A percentile compares a stretch with the other conserved stretches of the same genome.
Evolutionary conservation across 2,888 invertebrate species (phyloP).

Genomic region (Incurvaria masculella): DNA sequence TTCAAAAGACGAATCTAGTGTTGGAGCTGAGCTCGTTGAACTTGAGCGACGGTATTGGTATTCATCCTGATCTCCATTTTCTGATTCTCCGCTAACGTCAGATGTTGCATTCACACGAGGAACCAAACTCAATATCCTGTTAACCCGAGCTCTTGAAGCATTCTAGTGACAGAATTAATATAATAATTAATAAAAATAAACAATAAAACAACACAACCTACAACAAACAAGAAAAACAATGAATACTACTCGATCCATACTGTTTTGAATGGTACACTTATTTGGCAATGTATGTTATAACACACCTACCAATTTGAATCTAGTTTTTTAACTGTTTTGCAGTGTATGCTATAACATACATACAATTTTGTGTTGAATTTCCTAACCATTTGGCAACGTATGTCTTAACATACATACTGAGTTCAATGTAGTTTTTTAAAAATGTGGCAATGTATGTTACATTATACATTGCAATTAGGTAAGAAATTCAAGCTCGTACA

Average conservation of each 20-base stretch:
- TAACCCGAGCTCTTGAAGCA: no score
- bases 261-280: background rate
- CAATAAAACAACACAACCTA: no score
- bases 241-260: no score
- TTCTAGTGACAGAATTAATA: no score
- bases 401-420: constrained; percentile 13
- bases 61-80: constrained; percentile 1
- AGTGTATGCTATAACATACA: constrained; percentile 12
- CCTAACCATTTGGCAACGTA: constrained; percentile 10
- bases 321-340: constrained; percentile 5
- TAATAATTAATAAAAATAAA: no score
- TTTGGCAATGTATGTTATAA: background rate
- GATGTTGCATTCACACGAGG: background rate
- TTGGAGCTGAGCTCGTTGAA: background rate
- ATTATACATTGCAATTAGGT: constrained; percentile 8
- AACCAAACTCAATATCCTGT: no score
- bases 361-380: no score
- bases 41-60: background rate
- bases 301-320: background rate
- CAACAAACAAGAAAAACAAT: no score
- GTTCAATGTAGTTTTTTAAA: constrained; percentile 11
- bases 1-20: constrained; percentile 2
- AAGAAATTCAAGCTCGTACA: constrained; percentile 12
- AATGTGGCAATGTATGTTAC: constrained; percentile 15
- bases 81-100: constrained; percentile 2